Percentiles rank a stretch among this genome's conserved stretches.
Evolutionary conservation across 2,888 invertebrate species (phyloP).

Genomic region (Cotesia congregata): DNA sequence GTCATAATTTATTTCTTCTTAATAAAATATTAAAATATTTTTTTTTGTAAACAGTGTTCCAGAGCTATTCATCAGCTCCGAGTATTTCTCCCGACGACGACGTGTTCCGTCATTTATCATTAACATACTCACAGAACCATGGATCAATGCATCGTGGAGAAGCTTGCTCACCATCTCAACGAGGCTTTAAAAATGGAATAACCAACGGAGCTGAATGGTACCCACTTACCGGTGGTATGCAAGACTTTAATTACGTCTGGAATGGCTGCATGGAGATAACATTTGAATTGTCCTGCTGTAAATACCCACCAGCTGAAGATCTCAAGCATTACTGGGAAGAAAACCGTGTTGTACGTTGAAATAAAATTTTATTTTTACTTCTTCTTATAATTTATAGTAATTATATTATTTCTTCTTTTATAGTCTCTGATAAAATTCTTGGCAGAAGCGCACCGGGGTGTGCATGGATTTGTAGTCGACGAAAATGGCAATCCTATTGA

Average conservation of each 20-base stretch:
- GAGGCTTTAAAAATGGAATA: constrained; percentile 88
- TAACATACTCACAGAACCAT: constrained; percentile 89
- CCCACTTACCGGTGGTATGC: constrained; percentile 91
- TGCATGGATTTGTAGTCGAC: constrained; percentile 89
- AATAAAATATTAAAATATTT: neutral
- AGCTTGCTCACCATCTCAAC: constrained; percentile 83
- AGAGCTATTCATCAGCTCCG: constrained; percentile 85
- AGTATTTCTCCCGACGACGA: constrained; percentile 93
- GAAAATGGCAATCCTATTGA: constrained; percentile 84
- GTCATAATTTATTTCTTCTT: too few species aligned
- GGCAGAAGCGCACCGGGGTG: constrained; percentile 89
- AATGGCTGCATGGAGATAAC: constrained; percentile 97
- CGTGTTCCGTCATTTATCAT: constrained; percentile 87
- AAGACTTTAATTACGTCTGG: constrained; percentile 95
- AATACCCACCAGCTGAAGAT: constrained; percentile 87
- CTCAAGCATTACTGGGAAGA: constrained; percentile 89
- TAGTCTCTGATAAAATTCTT: constrained; percentile 87
- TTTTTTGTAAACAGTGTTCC: constrained; percentile 78
- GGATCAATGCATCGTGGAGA: constrained; percentile 89
- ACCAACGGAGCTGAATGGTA: constrained; percentile 97
- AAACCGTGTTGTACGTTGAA: constrained; percentile 80
- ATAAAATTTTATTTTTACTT: neutral
- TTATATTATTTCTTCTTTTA: constrained; percentile 34
- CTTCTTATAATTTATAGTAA: too few species aligned
- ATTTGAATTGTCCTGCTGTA: constrained; percentile 94